These are phyloP conservation scores for Atta cephalotes DNA, from an alignment of 1,140 invertebrate genomes.

Conservation along the genomic window DNA sequence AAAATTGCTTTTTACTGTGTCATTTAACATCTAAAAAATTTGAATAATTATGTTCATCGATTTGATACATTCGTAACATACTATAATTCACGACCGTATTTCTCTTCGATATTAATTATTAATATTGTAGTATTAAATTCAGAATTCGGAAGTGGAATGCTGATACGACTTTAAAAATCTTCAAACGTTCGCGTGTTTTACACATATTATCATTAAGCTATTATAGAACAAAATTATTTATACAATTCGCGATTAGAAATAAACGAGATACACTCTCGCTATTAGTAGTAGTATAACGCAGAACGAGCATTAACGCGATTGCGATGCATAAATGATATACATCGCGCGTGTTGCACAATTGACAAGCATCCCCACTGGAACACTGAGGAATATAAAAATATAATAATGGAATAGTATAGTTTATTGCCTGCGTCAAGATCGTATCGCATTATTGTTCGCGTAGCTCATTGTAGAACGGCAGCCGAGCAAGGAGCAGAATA, in stretches of 20 bases:
- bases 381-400: slow-evolving; percentile 45
- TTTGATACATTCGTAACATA: neutral
- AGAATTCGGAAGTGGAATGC: neutral
- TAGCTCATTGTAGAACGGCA: slow-evolving; percentile 58
- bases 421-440: slow-evolving; percentile 61
- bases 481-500: slow-evolving; percentile 54
- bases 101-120: neutral
- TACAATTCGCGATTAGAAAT: neutral
- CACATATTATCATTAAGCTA: neutral
- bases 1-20: neutral
- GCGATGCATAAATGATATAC: neutral
- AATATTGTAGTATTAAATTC: neutral
- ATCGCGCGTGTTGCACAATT: slow-evolving; percentile 48
- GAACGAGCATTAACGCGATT: slow-evolving; percentile 21
- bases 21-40: neutral
- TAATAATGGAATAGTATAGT: slow-evolving; percentile 62
- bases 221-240: slow-evolving; percentile 3
- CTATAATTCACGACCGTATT: neutral
- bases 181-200: neutral
- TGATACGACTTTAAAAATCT: neutral
- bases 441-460: slow-evolving; percentile 54
- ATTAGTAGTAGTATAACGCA: neutral
- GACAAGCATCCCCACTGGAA: slow-evolving; percentile 27
- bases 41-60: neutral
- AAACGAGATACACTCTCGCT: neutral